Evolutionary conservation across 2,113 vertebrate species (phyloP).

Genomic region (Ginglymostoma cirratum): DNA sequence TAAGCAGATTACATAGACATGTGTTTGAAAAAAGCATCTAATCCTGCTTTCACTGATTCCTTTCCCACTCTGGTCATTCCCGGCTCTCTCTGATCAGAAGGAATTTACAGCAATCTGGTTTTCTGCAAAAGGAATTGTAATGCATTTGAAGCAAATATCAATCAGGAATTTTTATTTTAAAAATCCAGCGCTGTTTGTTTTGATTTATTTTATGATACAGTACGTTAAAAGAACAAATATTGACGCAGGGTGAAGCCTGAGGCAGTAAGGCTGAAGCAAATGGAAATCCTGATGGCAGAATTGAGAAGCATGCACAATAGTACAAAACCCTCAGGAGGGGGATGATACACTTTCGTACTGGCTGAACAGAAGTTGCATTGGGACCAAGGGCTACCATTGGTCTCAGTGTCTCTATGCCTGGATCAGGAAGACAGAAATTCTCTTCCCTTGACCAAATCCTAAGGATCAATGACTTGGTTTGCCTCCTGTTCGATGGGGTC

Average conservation of each 20-base stretch:
- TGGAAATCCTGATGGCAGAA: not conserved
- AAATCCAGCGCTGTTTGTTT: not conserved
- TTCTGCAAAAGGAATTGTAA: not conserved
- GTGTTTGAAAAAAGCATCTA: not conserved
- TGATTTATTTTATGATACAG: not conserved
- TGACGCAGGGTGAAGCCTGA: too few species aligned
- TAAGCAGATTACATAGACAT: not conserved
- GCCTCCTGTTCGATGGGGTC: too few species aligned
- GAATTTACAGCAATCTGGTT: not conserved
- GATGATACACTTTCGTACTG: not conserved
- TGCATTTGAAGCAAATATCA: conserved; percentile 5
- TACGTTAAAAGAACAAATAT: too few species aligned
- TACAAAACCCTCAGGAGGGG: not conserved
- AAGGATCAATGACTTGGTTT: too few species aligned
- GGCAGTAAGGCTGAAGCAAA: not conserved
- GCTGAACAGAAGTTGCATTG: not conserved
- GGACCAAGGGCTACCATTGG: not conserved
- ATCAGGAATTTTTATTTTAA: not conserved
- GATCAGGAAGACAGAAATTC: not conserved
- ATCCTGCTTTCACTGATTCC: not conserved
- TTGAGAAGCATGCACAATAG: not conserved
- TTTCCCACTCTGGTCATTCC: not conserved
- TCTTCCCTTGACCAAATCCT: too few species aligned
- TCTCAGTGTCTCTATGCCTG: not conserved
- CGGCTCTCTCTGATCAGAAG: not conserved